Percentiles rank a stretch among this genome's conserved stretches.
Evolutionary conservation across 1,140 invertebrate genomes (phyloP).

Genomic region (Helicoverpa zea): DNA sequence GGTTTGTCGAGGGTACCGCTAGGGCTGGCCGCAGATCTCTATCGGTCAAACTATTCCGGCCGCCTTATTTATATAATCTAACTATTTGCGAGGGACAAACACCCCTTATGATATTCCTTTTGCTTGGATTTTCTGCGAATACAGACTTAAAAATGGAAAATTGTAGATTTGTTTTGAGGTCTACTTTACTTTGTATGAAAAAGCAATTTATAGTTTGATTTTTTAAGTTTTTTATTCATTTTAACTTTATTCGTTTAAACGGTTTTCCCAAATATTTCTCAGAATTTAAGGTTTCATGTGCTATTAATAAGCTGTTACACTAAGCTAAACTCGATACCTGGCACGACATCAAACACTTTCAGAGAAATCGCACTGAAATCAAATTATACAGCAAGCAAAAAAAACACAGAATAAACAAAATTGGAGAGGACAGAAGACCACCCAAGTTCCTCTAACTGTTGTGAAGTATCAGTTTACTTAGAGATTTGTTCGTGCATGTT

Average conservation of each 20-base stretch:
- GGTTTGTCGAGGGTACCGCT: conserved; percentile 60
- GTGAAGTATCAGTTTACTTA: not conserved
- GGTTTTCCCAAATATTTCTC: too few relatives aligned
- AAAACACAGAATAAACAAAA: not conserved
- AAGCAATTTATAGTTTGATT: not conserved
- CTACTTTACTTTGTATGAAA: not conserved
- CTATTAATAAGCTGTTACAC: too few relatives aligned
- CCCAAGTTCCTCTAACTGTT: not conserved
- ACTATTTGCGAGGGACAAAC: conserved; percentile 84
- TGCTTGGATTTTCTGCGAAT: conserved; percentile 47
- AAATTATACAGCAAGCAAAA: not conserved
- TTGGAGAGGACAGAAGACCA: not conserved
- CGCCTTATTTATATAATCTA: conserved; percentile 86
- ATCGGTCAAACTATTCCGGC: conserved; percentile 78
- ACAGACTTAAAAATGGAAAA: conserved; percentile 29
- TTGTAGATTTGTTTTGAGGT: conserved; percentile 21
- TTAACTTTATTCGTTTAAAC: too few relatives aligned
- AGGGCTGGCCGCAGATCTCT: conserved; percentile 75
- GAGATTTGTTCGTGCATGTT: conserved; percentile 21
- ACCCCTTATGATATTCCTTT: conserved; percentile 78
- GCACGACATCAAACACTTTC: too few relatives aligned
- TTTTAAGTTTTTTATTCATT: too few relatives aligned
- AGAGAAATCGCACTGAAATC: too few relatives aligned
- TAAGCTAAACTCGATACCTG: too few relatives aligned
- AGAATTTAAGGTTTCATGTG: too few relatives aligned